Evolutionary conservation across 2,888 invertebrate genomes (phyloP).

Genomic region (Linnaemya tessellans): DNA sequence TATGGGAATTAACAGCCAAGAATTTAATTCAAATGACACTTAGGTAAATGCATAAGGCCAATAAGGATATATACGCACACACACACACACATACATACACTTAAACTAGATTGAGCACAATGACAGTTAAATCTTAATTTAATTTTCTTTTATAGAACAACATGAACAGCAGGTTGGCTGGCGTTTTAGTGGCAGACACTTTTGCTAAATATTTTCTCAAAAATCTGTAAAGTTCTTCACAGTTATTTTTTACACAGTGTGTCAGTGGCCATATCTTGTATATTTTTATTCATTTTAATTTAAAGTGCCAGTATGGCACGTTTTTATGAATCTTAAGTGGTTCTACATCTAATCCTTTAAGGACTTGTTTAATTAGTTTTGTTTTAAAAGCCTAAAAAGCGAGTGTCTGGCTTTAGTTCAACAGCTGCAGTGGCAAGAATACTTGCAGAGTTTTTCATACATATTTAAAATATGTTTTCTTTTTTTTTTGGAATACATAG

Average conservation of each 20-base stretch:
- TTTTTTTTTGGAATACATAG: not conserved
- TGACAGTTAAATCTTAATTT: conserved; percentile 36
- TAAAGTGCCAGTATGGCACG: not conserved
- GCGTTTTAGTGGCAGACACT: conserved; percentile 33
- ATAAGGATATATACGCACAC: conserved; percentile 34
- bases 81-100: not conserved
- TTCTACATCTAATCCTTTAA: not conserved
- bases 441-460: not conserved
- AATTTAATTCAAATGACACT: conserved; percentile 26
- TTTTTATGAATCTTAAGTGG: not conserved
- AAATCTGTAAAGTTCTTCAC: conserved; percentile 16
- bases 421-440: not conserved
- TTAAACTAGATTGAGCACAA: conserved; percentile 1
- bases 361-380: not conserved
- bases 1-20: conserved; percentile 28
- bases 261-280: not conserved
- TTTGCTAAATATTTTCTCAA: conserved; percentile 13
- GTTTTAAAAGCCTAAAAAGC: not conserved
- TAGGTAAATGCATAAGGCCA: not conserved
- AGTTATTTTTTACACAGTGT: not conserved
- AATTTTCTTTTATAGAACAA: conserved; percentile 14
- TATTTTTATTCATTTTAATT: conserved; percentile 3
- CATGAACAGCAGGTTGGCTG: conserved; percentile 50
- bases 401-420: not conserved
- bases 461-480: not conserved